These are phyloP conservation scores for Miltochrista miniata DNA, from an alignment of 2,888 invertebrate species.

Conservation along the genomic window DNA sequence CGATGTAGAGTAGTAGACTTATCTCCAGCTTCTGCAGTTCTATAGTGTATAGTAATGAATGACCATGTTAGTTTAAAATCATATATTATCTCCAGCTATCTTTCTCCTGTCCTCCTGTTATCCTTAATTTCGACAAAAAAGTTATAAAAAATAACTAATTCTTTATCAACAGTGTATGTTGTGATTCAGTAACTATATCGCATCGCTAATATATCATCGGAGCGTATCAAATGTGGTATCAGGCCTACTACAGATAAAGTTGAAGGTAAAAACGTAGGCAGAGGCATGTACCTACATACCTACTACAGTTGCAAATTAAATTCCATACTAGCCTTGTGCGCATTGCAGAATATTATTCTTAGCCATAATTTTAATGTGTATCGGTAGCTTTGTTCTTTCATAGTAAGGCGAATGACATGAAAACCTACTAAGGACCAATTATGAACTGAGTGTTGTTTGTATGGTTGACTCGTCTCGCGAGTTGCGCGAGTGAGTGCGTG, in stretches of 20 bases:
- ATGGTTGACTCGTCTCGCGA: slow-evolving; percentile 15
- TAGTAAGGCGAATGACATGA: slow-evolving; percentile 38
- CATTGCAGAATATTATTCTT: slow-evolving; percentile 12
- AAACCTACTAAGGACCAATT: slow-evolving; percentile 48
- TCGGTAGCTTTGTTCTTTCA: slow-evolving; percentile 6
- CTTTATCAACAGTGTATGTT: too few species aligned
- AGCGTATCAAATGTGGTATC: not conserved
- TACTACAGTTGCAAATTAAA: slow-evolving; percentile 8
- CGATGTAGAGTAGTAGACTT: not conserved
- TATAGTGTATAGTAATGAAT: too few species aligned
- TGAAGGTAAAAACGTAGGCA: slow-evolving; percentile 12
- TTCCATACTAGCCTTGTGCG: slow-evolving; percentile 8
- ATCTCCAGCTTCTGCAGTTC: too few species aligned
- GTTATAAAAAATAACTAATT: too few species aligned
- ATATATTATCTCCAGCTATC: too few species aligned
- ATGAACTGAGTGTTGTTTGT: slow-evolving; percentile 38
- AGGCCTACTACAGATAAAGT: slow-evolving; percentile 7
- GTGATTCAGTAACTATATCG: not conserved
- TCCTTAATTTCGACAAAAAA: too few species aligned
- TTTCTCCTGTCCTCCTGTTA: too few species aligned
- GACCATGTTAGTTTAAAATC: too few species aligned
- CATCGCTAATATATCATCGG: not conserved
- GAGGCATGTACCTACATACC: slow-evolving; percentile 1
- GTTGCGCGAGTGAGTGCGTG: slow-evolving; percentile 34
- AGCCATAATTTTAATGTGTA: slow-evolving; percentile 6